Percentiles rank a stretch among this genome's conserved stretches.
Evolutionary conservation across 2,113 vertebrate species (phyloP).

Genomic region (Origma solitaria): DNA sequence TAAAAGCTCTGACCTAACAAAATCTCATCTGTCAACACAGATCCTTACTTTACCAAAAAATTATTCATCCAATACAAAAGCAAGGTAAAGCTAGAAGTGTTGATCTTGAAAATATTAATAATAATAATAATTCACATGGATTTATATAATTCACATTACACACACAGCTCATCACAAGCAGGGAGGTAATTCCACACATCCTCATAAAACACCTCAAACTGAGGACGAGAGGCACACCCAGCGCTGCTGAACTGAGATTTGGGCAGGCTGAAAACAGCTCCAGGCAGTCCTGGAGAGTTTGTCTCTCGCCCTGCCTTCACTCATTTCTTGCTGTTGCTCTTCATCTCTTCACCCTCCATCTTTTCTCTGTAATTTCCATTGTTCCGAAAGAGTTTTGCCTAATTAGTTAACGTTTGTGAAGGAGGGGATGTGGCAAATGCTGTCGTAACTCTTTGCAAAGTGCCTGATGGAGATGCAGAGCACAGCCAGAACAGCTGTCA

Average conservation of each 20-base stretch:
- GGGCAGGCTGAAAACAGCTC: neutral
- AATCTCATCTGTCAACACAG: neutral
- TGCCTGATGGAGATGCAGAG: neutral
- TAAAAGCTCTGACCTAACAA: neutral
- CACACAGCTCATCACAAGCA: neutral
- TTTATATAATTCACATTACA: neutral
- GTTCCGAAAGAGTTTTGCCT: neutral
- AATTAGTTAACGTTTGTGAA: neutral
- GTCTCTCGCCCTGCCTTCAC: neutral
- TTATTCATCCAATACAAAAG: neutral
- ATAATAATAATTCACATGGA: no score
- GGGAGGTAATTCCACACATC: neutral
- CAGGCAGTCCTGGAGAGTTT: neutral
- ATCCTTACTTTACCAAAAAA: neutral
- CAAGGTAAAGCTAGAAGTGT: no score
- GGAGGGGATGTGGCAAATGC: neutral
- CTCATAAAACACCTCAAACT: neutral
- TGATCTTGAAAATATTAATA: neutral
- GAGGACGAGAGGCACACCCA: neutral
- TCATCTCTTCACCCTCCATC: neutral
- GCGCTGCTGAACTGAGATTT: neutral
- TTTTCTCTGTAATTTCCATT: neutral
- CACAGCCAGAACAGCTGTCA: slow-evolving; percentile 5
- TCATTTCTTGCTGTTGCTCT: neutral
- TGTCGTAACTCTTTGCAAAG: neutral